phyloP scores from a whole-genome alignment of 2,888 invertebrate species.

The Pyrgus malvae region DNA sequence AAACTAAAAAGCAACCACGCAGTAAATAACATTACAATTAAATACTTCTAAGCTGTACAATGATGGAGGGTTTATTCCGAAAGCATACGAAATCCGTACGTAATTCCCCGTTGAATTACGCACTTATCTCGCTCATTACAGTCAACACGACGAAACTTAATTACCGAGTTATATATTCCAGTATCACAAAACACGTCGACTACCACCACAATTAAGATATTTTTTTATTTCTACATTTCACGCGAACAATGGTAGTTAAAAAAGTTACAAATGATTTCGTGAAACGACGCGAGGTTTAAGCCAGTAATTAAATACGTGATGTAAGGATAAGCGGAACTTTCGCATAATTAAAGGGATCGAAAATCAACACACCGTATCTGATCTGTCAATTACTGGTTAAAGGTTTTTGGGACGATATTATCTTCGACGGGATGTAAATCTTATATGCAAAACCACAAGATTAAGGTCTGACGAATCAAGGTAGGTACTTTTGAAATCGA shows the following conservation, averaged over 20 bases:
- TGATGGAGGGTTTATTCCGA: constrained; percentile 10
- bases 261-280: constrained; percentile 41
- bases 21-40: neutral
- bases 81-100: constrained; percentile 25
- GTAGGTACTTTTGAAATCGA: neutral
- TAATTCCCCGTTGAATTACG: constrained; percentile 27
- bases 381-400: constrained; percentile 26
- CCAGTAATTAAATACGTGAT: constrained; percentile 40
- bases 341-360: constrained; percentile 26
- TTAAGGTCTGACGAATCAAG: neutral
- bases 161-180: constrained; percentile 66
- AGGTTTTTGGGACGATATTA: constrained; percentile 14
- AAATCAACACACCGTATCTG: constrained; percentile 27
- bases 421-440: constrained; percentile 18
- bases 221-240: constrained; percentile 71
- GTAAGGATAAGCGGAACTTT: constrained; percentile 36
- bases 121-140: constrained; percentile 67
- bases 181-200: constrained; percentile 72
- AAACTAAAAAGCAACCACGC: neutral
- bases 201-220: constrained; percentile 70
- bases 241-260: constrained; percentile 55
- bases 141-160: constrained; percentile 71
- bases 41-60: constrained; percentile 3
- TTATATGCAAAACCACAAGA: constrained; percentile 1
- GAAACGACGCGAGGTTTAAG: constrained; percentile 37